phyloP scores from a whole-genome alignment of 2,888 invertebrate genomes.

The Drosophila testacea region DNA sequence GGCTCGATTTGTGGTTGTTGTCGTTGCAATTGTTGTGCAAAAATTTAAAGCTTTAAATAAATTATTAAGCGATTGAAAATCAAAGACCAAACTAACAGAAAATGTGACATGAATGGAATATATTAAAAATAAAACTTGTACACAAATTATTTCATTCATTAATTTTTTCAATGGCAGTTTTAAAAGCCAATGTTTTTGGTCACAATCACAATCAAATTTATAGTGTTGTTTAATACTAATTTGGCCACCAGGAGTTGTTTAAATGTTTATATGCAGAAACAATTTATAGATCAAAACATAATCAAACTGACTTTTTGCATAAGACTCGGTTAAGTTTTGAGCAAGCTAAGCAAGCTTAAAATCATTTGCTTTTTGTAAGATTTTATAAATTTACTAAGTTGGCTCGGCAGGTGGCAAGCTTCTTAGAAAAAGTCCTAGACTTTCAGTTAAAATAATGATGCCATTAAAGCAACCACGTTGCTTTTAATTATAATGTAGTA shows the following conservation, averaged over 20 bases:
- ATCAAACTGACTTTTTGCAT: too few relatives aligned
- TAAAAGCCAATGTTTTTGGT: too few relatives aligned
- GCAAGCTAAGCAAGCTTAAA: too few relatives aligned
- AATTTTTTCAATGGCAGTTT: too few relatives aligned
- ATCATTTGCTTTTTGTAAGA: too few relatives aligned
- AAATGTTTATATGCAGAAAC: too few relatives aligned
- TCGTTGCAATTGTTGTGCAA: slow-evolving; percentile 63
- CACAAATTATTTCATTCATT: not conserved
- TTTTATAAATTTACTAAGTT: not conserved
- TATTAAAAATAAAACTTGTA: not conserved
- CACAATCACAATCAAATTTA: too few relatives aligned
- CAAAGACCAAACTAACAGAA: not conserved
- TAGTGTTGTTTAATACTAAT: too few relatives aligned
- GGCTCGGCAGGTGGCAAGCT: not conserved
- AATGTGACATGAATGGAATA: not conserved
- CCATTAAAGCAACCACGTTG: not conserved
- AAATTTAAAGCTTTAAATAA: slow-evolving; percentile 64
- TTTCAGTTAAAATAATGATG: slow-evolving; percentile 4
- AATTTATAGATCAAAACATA: too few relatives aligned
- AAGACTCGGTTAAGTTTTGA: too few relatives aligned
- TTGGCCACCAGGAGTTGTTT: too few relatives aligned
- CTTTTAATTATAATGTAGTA: slow-evolving; percentile 66
- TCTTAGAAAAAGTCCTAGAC: not conserved
- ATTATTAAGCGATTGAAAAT: slow-evolving; percentile 46
- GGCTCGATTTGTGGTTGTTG: slow-evolving; percentile 37